A percentile compares a stretch with the other conserved stretches of the same genome.
Conservation (phyloP, 2,113 vertebrate genomes). For the Lycocorax pyrrhopterus region DNA sequence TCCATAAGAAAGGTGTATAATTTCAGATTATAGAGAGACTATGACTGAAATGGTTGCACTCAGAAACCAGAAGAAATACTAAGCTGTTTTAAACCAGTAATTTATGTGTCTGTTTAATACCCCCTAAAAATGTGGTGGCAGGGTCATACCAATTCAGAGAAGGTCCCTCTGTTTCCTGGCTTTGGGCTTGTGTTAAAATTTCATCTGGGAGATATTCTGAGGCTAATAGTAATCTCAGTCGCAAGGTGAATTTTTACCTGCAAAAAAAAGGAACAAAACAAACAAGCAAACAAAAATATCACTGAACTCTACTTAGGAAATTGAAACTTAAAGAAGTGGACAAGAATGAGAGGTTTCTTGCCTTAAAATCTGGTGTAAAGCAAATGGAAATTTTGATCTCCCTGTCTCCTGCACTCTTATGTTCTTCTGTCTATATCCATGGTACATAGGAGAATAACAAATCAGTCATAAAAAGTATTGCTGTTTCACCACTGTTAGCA, state of each 20-base stretch:
- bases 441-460: background rate
- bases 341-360: background rate
- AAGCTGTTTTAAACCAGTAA: background rate
- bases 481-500: background rate
- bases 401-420: background rate
- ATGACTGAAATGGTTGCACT: background rate
- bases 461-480: background rate
- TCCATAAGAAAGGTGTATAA: background rate
- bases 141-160: background rate
- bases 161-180: background rate
- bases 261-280: background rate
- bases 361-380: background rate
- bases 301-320: background rate
- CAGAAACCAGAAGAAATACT: background rate
- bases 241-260: background rate
- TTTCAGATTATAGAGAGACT: background rate
- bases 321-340: background rate
- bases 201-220: background rate
- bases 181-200: background rate
- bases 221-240: background rate
- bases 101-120: background rate
- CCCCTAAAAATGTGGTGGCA: background rate
- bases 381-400: background rate
- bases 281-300: background rate
- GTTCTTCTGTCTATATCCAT: background rate